phyloP scores from a whole-genome alignment of 2,797 vertebrate species.

The Lutjanus campechanus region DNA sequence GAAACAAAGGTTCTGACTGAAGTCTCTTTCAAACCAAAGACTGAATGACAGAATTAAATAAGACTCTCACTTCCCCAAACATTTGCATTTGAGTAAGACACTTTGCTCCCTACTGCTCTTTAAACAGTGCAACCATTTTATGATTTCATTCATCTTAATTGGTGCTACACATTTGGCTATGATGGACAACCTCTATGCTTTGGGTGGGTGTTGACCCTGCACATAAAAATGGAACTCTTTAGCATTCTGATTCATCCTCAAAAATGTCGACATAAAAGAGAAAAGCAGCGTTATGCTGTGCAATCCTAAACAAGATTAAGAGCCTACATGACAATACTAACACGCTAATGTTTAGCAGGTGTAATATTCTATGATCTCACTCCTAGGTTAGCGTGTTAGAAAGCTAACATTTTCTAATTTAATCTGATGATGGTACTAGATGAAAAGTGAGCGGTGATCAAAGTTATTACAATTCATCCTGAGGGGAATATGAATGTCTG shows the following conservation, averaged over 20 bases:
- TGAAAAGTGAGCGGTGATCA: too few relatives aligned
- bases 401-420: neutral
- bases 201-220: neutral
- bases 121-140: neutral
- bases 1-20: neutral
- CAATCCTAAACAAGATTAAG: neutral
- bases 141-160: neutral
- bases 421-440: too few relatives aligned
- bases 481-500: too few relatives aligned
- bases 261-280: too few relatives aligned
- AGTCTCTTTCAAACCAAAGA: too few relatives aligned
- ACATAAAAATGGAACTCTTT: neutral
- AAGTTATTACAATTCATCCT: too few relatives aligned
- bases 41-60: neutral
- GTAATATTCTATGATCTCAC: neutral
- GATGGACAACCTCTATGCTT: too few relatives aligned
- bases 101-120: neutral
- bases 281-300: too few relatives aligned
- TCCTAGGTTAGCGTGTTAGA: neutral
- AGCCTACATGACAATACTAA: neutral
- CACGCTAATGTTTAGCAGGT: neutral
- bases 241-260: too few relatives aligned
- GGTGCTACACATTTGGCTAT: too few relatives aligned
- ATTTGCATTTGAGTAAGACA: conserved; percentile 7
- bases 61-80: neutral